Percentiles rank a stretch among this genome's conserved stretches.
These are phyloP conservation scores for Adelognathus sp. DNA, from an alignment of 2,888 invertebrate genomes.

Conservation along the genomic window DNA sequence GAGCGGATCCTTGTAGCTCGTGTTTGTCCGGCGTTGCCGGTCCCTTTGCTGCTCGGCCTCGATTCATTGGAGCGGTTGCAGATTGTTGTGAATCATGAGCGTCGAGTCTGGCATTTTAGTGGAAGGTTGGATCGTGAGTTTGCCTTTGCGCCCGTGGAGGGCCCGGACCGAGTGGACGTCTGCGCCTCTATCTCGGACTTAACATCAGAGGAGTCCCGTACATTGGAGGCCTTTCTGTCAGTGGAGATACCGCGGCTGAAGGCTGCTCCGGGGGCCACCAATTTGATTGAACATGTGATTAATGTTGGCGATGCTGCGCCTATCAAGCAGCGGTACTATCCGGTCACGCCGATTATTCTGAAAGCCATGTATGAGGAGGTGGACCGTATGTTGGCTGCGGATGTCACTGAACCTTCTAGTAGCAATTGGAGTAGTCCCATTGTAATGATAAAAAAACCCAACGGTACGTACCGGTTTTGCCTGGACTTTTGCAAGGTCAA, in stretches of 20 bases:
- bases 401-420: slow-evolving; percentile 68
- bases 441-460: slow-evolving; percentile 64
- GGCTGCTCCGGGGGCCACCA: neutral
- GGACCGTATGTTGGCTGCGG: slow-evolving; percentile 68
- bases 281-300: neutral
- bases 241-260: neutral
- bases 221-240: neutral
- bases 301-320: slow-evolving; percentile 24
- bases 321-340: slow-evolving; percentile 55
- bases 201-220: neutral
- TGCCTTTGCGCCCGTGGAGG: neutral
- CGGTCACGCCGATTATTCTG: slow-evolving; percentile 43
- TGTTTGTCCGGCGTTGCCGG: neutral
- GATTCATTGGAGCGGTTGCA: neutral
- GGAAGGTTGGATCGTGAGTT: neutral
- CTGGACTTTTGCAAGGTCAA: slow-evolving; percentile 66
- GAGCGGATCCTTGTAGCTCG: neutral
- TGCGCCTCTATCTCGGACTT: neutral
- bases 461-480: slow-evolving; percentile 69
- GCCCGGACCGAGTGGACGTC: neutral
- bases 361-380: slow-evolving; percentile 61
- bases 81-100: neutral
- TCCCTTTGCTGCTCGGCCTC: neutral
- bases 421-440: slow-evolving; percentile 69
- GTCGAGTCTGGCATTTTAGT: neutral